Evolutionary conservation across 1,140 invertebrate species (phyloP).

Genomic region (Belonocnema kinseyi): DNA sequence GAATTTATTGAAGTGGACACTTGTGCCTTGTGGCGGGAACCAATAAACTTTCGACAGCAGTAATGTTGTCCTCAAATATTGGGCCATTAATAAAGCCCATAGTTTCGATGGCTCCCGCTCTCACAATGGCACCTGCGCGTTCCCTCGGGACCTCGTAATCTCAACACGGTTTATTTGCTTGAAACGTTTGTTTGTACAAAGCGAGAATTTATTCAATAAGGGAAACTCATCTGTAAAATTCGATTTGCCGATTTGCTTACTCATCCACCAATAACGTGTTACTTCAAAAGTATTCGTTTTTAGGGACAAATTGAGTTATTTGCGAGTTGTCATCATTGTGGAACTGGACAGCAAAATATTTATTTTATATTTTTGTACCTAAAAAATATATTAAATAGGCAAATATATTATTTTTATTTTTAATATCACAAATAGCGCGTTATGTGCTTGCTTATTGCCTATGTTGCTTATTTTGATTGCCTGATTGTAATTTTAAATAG

Average conservation of each 20-base stretch:
- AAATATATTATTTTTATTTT: too few relatives aligned
- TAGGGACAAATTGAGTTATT: too few relatives aligned
- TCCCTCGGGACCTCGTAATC: slow-evolving; percentile 68
- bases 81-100: slow-evolving; percentile 70
- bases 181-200: slow-evolving; percentile 64
- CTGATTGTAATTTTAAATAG: too few relatives aligned
- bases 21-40: slow-evolving; percentile 43
- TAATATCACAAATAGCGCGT: too few relatives aligned
- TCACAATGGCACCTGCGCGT: slow-evolving; percentile 66
- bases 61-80: slow-evolving; percentile 72
- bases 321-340: too few relatives aligned
- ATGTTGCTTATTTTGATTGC: too few relatives aligned
- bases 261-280: slow-evolving; percentile 35
- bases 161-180: slow-evolving; percentile 70
- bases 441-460: too few relatives aligned
- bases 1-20: slow-evolving; percentile 20
- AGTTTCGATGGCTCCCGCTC: slow-evolving; percentile 61
- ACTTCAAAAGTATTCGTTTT: not conserved
- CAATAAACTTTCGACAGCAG: slow-evolving; percentile 64
- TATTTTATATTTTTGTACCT: too few relatives aligned
- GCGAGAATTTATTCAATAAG: slow-evolving; percentile 68
- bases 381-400: too few relatives aligned
- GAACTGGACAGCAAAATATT: too few relatives aligned
- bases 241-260: slow-evolving; percentile 46
- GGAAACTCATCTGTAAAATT: slow-evolving; percentile 68